Conservation (phyloP, 2,797 vertebrate species). For the Macropodus opercularis region DNA sequence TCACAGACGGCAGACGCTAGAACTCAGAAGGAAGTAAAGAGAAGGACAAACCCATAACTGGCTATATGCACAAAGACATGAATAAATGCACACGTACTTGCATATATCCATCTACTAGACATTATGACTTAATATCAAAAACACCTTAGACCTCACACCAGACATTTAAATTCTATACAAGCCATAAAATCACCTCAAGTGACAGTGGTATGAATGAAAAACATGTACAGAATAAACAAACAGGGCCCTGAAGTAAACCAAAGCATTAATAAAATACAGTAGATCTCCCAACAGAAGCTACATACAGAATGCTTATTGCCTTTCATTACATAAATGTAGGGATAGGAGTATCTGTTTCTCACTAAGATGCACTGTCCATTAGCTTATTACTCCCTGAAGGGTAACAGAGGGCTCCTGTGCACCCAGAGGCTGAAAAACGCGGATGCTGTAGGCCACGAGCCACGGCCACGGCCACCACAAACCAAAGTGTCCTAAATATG, state of each 20-base stretch:
- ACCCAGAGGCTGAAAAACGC: conserved; percentile 63
- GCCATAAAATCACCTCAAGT: conserved; percentile 8
- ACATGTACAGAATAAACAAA: conserved; percentile 42
- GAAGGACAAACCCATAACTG: conserved; percentile 49
- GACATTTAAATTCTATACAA: conserved; percentile 14
- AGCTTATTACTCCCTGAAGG: conserved; percentile 65
- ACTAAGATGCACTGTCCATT: conserved; percentile 60
- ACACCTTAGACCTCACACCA: conserved; percentile 17
- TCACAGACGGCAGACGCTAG: conserved; percentile 62
- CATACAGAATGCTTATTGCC: conserved; percentile 2
- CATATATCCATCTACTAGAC: conserved; percentile 24
- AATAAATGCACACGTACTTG: conserved; percentile 14
- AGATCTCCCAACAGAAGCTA: too few species aligned
- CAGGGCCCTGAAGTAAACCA: too few species aligned
- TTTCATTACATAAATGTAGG: conserved; percentile 38
- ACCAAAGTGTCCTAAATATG: conserved; percentile 75
- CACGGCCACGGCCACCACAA: conserved; percentile 61
- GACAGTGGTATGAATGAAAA: conserved; percentile 24
- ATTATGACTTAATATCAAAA: conserved; percentile 39
- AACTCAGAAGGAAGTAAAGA: conserved; percentile 48
- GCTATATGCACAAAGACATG: conserved; percentile 26
- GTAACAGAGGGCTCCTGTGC: conserved; percentile 53
- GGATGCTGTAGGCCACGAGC: too few species aligned
- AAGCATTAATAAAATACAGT: too few species aligned
- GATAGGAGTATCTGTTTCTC: conserved; percentile 49